phyloP scores from a whole-genome alignment of 2,113 vertebrate genomes.

The Miniopterus natalensis region DNA sequence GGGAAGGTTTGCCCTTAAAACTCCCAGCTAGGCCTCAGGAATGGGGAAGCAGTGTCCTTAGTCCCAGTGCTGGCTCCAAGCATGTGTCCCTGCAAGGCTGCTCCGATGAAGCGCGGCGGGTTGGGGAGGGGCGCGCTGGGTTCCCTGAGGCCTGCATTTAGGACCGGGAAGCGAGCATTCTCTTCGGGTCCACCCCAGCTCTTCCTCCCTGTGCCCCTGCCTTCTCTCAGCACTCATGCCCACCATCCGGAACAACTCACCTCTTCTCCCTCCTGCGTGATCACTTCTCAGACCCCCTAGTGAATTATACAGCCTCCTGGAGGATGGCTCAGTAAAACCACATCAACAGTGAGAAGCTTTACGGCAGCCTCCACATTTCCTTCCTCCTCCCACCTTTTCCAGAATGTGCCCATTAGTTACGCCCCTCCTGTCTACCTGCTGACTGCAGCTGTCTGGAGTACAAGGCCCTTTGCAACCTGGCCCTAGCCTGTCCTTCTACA shows the following conservation, averaged over 20 bases:
- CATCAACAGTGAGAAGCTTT: neutral
- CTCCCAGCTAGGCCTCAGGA: neutral
- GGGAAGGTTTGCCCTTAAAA: neutral
- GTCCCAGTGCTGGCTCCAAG: neutral
- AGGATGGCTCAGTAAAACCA: neutral
- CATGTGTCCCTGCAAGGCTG: too few species aligned
- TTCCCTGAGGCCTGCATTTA: neutral
- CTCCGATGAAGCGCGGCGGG: neutral
- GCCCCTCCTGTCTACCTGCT: neutral
- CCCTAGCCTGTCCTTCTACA: neutral
- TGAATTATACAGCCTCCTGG: too few species aligned
- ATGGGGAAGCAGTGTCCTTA: neutral
- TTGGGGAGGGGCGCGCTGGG: neutral
- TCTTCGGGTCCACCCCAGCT: neutral
- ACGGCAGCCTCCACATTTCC: neutral
- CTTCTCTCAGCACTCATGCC: neutral
- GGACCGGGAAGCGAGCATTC: neutral
- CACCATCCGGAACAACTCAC: neutral
- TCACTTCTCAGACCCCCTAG: neutral
- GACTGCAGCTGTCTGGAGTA: neutral
- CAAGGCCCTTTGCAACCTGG: neutral
- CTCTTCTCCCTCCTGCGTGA: neutral
- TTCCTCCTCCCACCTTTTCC: neutral
- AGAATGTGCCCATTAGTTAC: neutral
- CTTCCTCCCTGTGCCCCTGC: fast-evolving